These are phyloP conservation scores for Megaceryle alcyon DNA, from an alignment of 2,797 vertebrate species.

Conservation along the genomic window DNA sequence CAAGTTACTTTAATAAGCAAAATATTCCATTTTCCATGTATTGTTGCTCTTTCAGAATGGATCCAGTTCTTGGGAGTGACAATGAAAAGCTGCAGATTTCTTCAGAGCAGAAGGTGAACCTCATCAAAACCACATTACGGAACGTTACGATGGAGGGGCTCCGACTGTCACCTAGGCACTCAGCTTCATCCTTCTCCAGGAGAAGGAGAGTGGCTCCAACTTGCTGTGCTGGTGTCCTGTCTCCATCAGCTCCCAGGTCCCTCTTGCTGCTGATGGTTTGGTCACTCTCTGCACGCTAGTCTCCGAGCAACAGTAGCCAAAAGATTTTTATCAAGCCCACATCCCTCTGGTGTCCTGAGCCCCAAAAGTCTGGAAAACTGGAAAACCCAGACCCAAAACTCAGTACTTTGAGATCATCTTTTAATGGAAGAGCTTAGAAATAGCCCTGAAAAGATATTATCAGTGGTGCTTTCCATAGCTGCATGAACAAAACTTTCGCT, in stretches of 20 bases:
- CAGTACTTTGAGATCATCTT: conserved; percentile 10
- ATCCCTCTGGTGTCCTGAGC: neutral
- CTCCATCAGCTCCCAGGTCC: neutral
- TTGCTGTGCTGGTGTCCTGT: neutral
- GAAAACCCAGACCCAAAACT: neutral
- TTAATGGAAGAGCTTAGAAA: neutral
- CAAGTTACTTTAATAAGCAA: conserved; percentile 52
- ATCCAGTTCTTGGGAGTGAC: conserved; percentile 29
- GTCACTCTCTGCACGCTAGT: neutral
- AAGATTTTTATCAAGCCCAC: neutral
- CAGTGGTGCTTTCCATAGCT: neutral
- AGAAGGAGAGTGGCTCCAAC: neutral
- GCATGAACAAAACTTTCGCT: neutral
- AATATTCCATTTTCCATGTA: conserved; percentile 53
- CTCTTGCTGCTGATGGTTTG: conserved; percentile 10
- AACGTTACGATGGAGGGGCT: neutral
- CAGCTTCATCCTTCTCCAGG: neutral
- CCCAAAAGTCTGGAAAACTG: neutral
- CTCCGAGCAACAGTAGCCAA: neutral
- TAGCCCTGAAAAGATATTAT: conserved; percentile 1
- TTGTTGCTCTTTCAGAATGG: conserved; percentile 25
- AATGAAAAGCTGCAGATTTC: conserved; percentile 24
- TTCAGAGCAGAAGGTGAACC: neutral
- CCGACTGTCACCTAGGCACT: neutral
- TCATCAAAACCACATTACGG: neutral